A percentile compares a stretch with the other conserved stretches of the same genome.
Evolutionary conservation across 2,888 invertebrate species (phyloP).

Genomic region (Ophion obscuratus): DNA sequence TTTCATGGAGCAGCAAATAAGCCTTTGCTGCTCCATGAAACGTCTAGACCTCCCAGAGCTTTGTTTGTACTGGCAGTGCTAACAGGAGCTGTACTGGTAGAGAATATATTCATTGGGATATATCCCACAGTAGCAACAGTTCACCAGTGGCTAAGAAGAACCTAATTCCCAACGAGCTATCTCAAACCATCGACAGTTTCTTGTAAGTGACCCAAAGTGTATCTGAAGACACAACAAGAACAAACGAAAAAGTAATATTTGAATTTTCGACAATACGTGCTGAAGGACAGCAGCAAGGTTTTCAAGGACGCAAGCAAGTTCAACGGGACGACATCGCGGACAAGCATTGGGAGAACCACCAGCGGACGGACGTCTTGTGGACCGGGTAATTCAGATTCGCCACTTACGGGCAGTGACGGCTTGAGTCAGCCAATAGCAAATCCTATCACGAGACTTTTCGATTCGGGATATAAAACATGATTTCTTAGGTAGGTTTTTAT

Average conservation of each 20-base stretch:
- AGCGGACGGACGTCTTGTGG: conserved; percentile 88
- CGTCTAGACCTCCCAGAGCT: too few species aligned
- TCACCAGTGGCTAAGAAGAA: conserved; percentile 87
- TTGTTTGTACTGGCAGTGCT: too few species aligned
- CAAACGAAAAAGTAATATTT: too few species aligned
- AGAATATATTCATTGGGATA: too few species aligned
- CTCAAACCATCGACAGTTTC: conserved; percentile 91
- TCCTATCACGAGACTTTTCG: too few species aligned
- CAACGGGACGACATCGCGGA: conserved; percentile 75
- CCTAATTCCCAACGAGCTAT: conserved; percentile 91
- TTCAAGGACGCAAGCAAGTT: conserved; percentile 86
- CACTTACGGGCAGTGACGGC: too few species aligned
- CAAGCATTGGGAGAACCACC: conserved; percentile 83
- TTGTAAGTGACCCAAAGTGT: conserved; percentile 85
- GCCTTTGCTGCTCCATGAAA: too few species aligned
- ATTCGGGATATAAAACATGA: too few species aligned
- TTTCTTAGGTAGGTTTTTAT: too few species aligned
- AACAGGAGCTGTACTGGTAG: too few species aligned
- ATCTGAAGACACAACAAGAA: neutral
- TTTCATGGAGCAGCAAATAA: conserved; percentile 84
- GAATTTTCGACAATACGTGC: conserved; percentile 88
- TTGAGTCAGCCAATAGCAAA: too few species aligned
- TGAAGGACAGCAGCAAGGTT: conserved; percentile 91
- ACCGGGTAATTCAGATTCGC: conserved; percentile 74
- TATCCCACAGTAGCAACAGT: conserved; percentile 83